A percentile compares a stretch with the other conserved stretches of the same genome.
These are phyloP conservation scores for Xenus cinereus DNA, from an alignment of 2,113 vertebrate genomes.

Conservation along the genomic window DNA sequence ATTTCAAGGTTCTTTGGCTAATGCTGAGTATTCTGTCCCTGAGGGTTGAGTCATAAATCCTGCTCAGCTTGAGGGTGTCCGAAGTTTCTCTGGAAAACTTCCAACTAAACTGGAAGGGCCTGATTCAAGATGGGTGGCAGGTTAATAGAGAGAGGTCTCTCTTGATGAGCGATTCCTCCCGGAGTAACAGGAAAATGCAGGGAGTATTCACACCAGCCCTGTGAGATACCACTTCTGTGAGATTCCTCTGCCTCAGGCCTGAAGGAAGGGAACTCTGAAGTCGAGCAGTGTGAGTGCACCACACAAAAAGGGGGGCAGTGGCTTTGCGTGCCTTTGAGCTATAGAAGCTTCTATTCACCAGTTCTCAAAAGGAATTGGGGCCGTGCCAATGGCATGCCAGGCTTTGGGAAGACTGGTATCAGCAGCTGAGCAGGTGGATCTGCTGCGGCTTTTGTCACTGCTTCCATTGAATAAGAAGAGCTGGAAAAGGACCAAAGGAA, in stretches of 20 bases:
- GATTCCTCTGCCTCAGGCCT: background rate
- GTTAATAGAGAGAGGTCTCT: background rate
- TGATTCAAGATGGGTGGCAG: background rate
- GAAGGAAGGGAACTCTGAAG: background rate
- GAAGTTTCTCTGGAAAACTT: background rate
- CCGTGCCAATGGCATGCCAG: background rate
- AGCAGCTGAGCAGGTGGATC: background rate
- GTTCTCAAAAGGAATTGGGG: background rate
- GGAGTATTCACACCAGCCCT: background rate
- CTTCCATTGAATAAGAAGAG: background rate
- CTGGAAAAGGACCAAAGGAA: background rate
- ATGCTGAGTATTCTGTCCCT: background rate
- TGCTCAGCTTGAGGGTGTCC: background rate
- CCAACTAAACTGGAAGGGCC: background rate
- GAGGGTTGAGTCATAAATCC: background rate
- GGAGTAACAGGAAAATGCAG: background rate
- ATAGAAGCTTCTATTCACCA: background rate
- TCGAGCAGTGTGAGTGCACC: background rate
- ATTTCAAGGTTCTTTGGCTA: background rate
- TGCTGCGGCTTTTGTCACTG: background rate
- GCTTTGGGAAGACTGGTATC: background rate
- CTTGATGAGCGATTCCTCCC: background rate
- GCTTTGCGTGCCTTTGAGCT: background rate
- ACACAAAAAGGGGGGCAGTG: background rate
- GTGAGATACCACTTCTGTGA: background rate